A percentile compares a stretch with the other conserved stretches of the same genome.
Evolutionary conservation across 1,140 invertebrate genomes (phyloP).

Genomic region (Papilio dardanus): DNA sequence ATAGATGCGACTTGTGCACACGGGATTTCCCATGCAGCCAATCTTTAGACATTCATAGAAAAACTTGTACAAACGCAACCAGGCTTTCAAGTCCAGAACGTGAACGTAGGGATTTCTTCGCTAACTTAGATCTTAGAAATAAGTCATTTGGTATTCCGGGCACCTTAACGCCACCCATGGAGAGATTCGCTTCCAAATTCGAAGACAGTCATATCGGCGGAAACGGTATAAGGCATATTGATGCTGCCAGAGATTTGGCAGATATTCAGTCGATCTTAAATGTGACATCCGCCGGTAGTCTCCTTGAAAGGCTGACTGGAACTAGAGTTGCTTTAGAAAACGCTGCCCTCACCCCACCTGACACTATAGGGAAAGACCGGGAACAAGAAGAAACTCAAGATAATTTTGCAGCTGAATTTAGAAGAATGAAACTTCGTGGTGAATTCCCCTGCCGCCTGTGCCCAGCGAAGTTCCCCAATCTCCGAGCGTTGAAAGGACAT

Average conservation of each 20-base stretch:
- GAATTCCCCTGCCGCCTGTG: constrained; percentile 95
- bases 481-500: constrained; percentile 95
- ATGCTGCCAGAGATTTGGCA: constrained; percentile 88
- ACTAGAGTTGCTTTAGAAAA: constrained; percentile 70
- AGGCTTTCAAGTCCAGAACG: constrained; percentile 77
- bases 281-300: constrained; percentile 86
- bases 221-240: constrained; percentile 73
- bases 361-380: constrained; percentile 67
- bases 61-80: constrained; percentile 78
- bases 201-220: constrained; percentile 63
- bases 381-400: constrained; percentile 91
- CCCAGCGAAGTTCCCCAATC: constrained; percentile 91
- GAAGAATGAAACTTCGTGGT: constrained; percentile 92
- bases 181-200: constrained; percentile 71
- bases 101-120: constrained; percentile 89
- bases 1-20: constrained; percentile 88
- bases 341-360: constrained; percentile 67
- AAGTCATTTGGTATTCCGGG: constrained; percentile 80
- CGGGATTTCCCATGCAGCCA: constrained; percentile 89
- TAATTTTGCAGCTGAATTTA: constrained; percentile 89
- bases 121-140: constrained; percentile 89
- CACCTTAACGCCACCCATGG: constrained; percentile 80
- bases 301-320: constrained; percentile 83
- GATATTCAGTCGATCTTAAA: constrained; percentile 92
- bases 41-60: constrained; percentile 87